Evolutionary conservation across 2,888 invertebrate genomes (phyloP).

Genomic region (Crepidodera aurea): DNA sequence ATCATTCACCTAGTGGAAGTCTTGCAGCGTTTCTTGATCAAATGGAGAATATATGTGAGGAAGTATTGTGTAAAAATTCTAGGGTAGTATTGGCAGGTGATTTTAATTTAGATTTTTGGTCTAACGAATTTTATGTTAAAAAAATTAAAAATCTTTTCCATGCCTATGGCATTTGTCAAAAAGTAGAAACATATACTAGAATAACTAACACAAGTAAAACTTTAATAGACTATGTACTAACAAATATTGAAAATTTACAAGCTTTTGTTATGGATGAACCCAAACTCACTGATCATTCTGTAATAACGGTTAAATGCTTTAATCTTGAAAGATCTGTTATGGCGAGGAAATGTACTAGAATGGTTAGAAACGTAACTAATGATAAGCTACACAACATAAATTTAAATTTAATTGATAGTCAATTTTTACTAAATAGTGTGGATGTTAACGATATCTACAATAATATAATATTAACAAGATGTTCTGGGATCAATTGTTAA

Average conservation of each 20-base stretch:
- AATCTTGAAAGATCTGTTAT: not conserved
- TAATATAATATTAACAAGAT: constrained; percentile 10
- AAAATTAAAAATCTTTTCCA: too few species aligned
- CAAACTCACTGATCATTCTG: not conserved
- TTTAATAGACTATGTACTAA: constrained; percentile 10
- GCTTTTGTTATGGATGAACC: constrained; percentile 16
- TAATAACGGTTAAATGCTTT: constrained; percentile 9
- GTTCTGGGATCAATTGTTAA: not conserved
- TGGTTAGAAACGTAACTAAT: not conserved
- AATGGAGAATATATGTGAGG: constrained; percentile 24
- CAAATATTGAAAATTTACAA: constrained; percentile 1
- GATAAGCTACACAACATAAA: constrained; percentile 10
- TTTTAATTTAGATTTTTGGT: not conserved
- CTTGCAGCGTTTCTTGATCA: constrained; percentile 25
- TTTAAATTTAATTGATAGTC: constrained; percentile 19
- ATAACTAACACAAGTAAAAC: too few species aligned
- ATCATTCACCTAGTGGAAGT: constrained; percentile 23
- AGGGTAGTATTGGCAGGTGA: constrained; percentile 7
- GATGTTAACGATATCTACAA: constrained; percentile 18
- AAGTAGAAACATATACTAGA: too few species aligned
- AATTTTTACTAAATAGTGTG: constrained; percentile 10
- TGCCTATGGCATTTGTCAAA: too few species aligned
- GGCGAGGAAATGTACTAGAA: too few species aligned
- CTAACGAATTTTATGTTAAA: too few species aligned
- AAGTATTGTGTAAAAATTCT: constrained; percentile 16